Percentiles rank a stretch among this genome's conserved stretches.
Evolutionary conservation across 2,888 invertebrate genomes (phyloP).

Genomic region (Agonopterix alstromeriana): DNA sequence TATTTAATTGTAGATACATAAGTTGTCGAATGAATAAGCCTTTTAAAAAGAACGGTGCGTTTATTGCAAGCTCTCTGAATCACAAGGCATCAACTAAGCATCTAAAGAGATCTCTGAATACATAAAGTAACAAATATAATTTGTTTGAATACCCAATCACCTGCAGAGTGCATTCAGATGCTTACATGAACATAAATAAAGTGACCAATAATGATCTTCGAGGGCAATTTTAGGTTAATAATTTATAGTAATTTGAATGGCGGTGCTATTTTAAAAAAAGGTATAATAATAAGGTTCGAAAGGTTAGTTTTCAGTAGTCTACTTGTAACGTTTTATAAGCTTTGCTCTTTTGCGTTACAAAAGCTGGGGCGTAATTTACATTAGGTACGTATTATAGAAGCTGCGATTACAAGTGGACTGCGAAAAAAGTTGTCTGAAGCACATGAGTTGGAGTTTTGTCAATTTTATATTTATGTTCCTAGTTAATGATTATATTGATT

Average conservation of each 20-base stretch:
- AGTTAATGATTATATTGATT: slow-evolving; percentile 17
- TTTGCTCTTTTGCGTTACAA: not conserved
- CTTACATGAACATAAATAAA: slow-evolving; percentile 3
- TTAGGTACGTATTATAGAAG: no score
- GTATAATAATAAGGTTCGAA: slow-evolving; percentile 54
- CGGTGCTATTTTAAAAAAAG: slow-evolving; percentile 69
- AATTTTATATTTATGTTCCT: slow-evolving; percentile 61
- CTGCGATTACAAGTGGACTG: not conserved
- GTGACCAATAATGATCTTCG: slow-evolving; percentile 41
- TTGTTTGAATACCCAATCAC: no score
- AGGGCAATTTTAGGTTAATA: slow-evolving; percentile 20
- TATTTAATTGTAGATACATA: no score
- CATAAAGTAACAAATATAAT: no score
- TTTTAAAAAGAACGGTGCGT: no score
- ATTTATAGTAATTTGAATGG: slow-evolving; percentile 48
- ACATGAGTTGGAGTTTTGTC: slow-evolving; percentile 54
- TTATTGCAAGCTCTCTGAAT: no score
- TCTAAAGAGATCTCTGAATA: no score
- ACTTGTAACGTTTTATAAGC: slow-evolving; percentile 26
- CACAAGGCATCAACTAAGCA: no score
- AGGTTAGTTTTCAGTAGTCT: slow-evolving; percentile 36
- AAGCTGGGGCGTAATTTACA: no score
- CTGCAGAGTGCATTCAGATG: not conserved
- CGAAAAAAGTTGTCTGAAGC: not conserved
- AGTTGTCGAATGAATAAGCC: no score